Conservation (phyloP, 35 echinoderm and acorn worm species). For the Strongylocentrotus purpuratus region DNA sequence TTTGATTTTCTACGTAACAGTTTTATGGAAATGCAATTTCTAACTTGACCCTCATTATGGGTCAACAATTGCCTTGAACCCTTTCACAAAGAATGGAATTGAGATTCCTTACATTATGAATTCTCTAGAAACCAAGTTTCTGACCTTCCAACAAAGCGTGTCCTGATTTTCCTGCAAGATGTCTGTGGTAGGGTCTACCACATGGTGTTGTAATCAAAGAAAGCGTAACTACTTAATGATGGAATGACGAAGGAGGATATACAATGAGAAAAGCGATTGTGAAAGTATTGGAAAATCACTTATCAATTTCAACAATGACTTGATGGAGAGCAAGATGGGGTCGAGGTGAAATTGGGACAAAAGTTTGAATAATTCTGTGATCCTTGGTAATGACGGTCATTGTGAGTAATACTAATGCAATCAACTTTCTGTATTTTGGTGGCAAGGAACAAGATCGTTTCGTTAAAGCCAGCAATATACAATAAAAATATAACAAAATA, state of each 20-base stretch:
- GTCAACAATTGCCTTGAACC: not conserved
- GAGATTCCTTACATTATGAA: not conserved
- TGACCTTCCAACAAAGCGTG: not conserved
- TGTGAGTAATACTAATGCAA: not conserved
- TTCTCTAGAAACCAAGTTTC: not conserved
- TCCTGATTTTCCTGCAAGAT: slow-evolving; percentile 1
- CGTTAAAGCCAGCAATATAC: not conserved
- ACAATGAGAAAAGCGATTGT: not conserved
- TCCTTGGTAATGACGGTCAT: not conserved
- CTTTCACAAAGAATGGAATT: not conserved
- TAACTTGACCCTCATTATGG: not conserved
- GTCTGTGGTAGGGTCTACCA: not conserved
- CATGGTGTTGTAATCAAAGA: not conserved
- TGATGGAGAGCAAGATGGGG: not conserved
- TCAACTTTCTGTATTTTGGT: not conserved
- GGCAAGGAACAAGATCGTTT: not conserved
- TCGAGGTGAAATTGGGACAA: not conserved
- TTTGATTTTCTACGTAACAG: not conserved
- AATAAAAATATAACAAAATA: not conserved
- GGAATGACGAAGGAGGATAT: not conserved
- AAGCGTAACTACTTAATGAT: not conserved
- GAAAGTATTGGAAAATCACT: not conserved
- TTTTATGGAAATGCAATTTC: not conserved
- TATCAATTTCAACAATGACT: not conserved
- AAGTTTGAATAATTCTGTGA: not conserved